phyloP scores from a whole-genome alignment of 2,888 invertebrate species.

The Hemaris fuciformis region DNA sequence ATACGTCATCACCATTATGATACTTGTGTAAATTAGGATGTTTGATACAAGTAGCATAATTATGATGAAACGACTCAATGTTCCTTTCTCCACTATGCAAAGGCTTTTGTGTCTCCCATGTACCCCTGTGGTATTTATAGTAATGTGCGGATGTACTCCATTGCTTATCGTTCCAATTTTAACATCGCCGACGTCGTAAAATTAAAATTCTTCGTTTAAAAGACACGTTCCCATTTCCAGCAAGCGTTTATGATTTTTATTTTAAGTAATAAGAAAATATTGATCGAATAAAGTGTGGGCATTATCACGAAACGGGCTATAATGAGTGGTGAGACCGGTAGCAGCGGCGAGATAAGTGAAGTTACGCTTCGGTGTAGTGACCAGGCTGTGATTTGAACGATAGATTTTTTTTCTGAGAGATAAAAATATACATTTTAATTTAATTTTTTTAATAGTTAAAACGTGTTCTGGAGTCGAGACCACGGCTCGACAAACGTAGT shows the following conservation, averaged over 20 bases:
- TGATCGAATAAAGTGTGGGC: constrained; percentile 16
- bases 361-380: constrained; percentile 36
- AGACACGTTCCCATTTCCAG: background rate
- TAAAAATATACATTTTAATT: too few relatives aligned
- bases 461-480: too few relatives aligned
- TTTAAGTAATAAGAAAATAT: constrained; percentile 16
- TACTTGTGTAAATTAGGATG: too few relatives aligned
- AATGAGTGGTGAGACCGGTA: constrained; percentile 53
- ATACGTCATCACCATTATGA: too few relatives aligned
- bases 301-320: constrained; percentile 17
- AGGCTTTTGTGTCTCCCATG: background rate
- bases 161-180: background rate
- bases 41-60: too few relatives aligned
- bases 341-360: constrained; percentile 55
- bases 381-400: background rate
- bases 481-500: too few relatives aligned
- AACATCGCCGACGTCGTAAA: background rate
- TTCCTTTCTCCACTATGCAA: too few relatives aligned
- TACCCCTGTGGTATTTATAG: background rate
- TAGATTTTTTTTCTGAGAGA: background rate
- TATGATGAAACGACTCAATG: too few relatives aligned
- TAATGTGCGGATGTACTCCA: background rate
- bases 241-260: constrained; percentile 10
- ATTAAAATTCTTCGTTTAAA: constrained; percentile 3
- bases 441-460: too few relatives aligned